phyloP scores from a whole-genome alignment of 2,797 vertebrate genomes.

The Enteromius anoplus region DNA sequence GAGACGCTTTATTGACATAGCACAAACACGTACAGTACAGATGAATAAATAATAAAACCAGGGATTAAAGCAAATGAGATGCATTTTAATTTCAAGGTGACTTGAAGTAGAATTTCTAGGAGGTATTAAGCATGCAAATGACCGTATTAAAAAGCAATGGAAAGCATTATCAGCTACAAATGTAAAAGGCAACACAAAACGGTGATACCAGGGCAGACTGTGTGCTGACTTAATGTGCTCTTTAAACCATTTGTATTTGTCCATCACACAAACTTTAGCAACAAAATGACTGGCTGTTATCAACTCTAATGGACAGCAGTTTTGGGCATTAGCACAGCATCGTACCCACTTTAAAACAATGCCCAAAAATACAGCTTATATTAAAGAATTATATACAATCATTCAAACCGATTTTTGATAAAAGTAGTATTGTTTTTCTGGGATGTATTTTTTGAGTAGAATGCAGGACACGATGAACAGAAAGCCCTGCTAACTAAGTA shows the following conservation, averaged over 20 bases:
- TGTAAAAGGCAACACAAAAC: neutral
- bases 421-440: neutral
- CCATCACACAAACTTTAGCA: too few relatives aligned
- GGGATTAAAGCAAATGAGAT: neutral
- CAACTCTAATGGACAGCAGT: neutral
- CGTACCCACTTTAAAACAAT: neutral
- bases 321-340: neutral
- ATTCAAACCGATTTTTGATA: neutral
- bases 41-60: neutral
- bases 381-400: neutral
- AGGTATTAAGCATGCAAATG: neutral
- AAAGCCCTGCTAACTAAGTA: neutral
- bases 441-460: neutral
- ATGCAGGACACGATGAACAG: neutral
- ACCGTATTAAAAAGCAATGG: neutral
- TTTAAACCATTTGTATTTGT: neutral
- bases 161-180: neutral
- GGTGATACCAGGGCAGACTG: neutral
- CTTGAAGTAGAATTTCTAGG: neutral
- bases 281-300: neutral
- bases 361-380: neutral
- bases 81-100: neutral
- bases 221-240: neutral
- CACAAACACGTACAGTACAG: neutral
- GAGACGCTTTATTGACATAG: neutral